Evolutionary conservation across 2,797 vertebrate genomes (phyloP).

Genomic region (Hippopotamyrus pictus): DNA sequence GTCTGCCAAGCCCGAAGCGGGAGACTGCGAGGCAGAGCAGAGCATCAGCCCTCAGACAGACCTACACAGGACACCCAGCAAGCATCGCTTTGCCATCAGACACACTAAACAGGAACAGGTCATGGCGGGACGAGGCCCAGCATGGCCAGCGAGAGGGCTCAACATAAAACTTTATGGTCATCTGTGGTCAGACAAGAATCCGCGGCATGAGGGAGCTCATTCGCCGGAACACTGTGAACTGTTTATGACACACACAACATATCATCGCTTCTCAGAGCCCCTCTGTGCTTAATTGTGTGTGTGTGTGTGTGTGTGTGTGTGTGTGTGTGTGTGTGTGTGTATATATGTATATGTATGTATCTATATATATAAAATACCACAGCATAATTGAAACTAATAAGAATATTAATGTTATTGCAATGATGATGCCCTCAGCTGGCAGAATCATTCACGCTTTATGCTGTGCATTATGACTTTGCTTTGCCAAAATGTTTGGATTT

Average conservation of each 20-base stretch:
- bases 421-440: neutral
- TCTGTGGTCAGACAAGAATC: neutral
- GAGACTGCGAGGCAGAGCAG: neutral
- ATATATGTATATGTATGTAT: neutral
- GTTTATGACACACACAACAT: neutral
- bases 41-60: neutral
- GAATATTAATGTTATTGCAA: neutral
- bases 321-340: neutral
- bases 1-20: neutral
- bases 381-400: neutral
- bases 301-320: too few relatives aligned
- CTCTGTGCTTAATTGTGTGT: neutral
- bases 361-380: neutral
- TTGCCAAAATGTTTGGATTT: neutral
- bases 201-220: neutral
- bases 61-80: neutral
- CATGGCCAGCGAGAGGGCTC: neutral
- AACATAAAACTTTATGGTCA: neutral
- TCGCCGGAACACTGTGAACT: neutral
- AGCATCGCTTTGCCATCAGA: neutral
- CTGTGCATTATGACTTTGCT: neutral
- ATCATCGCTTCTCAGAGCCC: neutral
- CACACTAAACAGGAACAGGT: neutral
- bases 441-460: neutral
- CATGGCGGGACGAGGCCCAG: neutral